phyloP scores from a whole-genome alignment of 2,888 invertebrate genomes.

The Drosophila affinis region DNA sequence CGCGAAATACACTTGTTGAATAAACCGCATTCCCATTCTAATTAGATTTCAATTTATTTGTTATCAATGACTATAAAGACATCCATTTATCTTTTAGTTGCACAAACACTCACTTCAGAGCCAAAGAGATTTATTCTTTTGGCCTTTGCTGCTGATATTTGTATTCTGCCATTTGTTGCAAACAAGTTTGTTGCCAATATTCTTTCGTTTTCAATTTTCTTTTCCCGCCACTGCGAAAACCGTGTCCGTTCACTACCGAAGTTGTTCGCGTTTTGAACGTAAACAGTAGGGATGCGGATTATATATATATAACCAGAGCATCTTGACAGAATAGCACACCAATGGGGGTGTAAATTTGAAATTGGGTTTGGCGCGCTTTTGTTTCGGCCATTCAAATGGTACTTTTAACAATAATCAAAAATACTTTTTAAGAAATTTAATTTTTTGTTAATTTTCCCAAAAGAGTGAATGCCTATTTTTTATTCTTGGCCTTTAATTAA shows the following conservation, averaged over 20 bases:
- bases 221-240: constrained; percentile 22
- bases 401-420: not conserved
- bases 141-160: constrained; percentile 29
- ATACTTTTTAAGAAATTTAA: not conserved
- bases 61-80: constrained; percentile 1
- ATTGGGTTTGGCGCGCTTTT: not conserved
- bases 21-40: not conserved
- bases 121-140: constrained; percentile 24
- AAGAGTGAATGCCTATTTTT: not conserved
- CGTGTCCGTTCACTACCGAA: constrained; percentile 73
- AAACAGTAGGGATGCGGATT: constrained; percentile 41
- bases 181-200: constrained; percentile 70
- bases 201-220: constrained; percentile 51
- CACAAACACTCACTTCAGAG: constrained; percentile 28
- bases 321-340: not conserved
- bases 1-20: constrained; percentile 33
- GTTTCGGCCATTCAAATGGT: not conserved
- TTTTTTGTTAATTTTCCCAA: not conserved
- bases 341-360: not conserved
- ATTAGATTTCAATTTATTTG: not conserved
- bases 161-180: constrained; percentile 32
- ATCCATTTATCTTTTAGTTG: not conserved
- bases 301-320: constrained; percentile 58
- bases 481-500: not conserved
- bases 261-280: constrained; percentile 70